These are phyloP conservation scores for Morpho achilles DNA, from an alignment of 2,888 invertebrate species.

Conservation along the genomic window DNA sequence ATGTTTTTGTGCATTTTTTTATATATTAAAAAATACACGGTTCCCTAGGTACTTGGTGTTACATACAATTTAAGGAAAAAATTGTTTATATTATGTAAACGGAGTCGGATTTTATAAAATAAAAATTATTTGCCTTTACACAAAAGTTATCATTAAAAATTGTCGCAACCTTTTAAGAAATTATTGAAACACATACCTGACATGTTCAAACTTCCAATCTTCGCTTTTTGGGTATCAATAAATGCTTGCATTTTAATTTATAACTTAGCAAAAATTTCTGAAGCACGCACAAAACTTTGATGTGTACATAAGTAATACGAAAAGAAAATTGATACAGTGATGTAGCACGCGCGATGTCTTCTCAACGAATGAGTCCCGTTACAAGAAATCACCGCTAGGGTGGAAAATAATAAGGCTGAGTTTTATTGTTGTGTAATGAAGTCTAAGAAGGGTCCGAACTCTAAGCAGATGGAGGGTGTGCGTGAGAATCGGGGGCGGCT, in stretches of 20 bases:
- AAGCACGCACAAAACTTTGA: conserved; percentile 3
- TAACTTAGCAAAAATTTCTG: background rate
- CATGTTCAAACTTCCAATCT: conserved; percentile 32
- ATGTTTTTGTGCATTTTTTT: too few relatives aligned
- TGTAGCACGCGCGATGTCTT: conserved; percentile 37
- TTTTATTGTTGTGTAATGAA: conserved; percentile 42
- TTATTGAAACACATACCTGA: conserved; percentile 32
- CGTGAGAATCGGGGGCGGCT: conserved; percentile 56
- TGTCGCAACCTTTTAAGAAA: background rate
- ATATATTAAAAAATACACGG: too few relatives aligned
- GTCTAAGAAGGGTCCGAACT: conserved; percentile 45
- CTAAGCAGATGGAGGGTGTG: conserved; percentile 45
- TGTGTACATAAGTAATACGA: conserved; percentile 1
- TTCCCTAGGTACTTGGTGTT: background rate
- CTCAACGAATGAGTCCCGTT: conserved; percentile 49
- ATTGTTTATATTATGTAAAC: background rate
- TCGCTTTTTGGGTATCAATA: conserved; percentile 33
- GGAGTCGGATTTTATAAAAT: background rate
- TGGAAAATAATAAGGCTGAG: conserved; percentile 43
- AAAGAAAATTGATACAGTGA: conserved; percentile 21
- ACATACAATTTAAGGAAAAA: background rate
- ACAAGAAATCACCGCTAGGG: conserved; percentile 48
- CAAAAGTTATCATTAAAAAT: background rate
- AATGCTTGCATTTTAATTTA: conserved; percentile 36
- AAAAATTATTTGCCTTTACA: background rate